Percentiles rank a stretch among this genome's conserved stretches.
Evolutionary conservation across 2,888 invertebrate species (phyloP).

Genomic region (Melinaea menophilus): DNA sequence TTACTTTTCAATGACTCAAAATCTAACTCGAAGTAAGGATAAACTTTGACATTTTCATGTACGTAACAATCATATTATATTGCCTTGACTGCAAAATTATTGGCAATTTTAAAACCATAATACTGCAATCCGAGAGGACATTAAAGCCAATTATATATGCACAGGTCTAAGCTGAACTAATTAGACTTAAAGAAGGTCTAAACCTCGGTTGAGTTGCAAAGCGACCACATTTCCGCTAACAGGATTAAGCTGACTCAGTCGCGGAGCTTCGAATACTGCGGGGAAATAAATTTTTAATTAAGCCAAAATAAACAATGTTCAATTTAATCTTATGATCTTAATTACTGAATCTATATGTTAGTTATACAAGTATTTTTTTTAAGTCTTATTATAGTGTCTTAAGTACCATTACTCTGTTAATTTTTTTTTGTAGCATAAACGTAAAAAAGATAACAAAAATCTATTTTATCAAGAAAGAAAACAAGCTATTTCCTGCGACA

Average conservation of each 20-base stretch:
- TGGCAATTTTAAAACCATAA: neutral
- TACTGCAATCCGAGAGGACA: neutral
- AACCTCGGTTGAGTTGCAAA: slow-evolving; percentile 18
- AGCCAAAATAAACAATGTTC: slow-evolving; percentile 10
- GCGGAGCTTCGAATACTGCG: slow-evolving; percentile 16
- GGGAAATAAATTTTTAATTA: slow-evolving; percentile 22
- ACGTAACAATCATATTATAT: too few relatives aligned
- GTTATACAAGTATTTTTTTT: too few relatives aligned
- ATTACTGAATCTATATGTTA: too few relatives aligned
- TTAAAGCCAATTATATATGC: slow-evolving; percentile 14
- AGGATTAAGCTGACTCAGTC: slow-evolving; percentile 18
- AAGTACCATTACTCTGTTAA: too few relatives aligned
- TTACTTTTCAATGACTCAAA: too few relatives aligned
- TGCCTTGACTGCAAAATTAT: too few relatives aligned
- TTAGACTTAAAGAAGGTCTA: slow-evolving; percentile 29
- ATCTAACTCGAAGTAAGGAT: too few relatives aligned
- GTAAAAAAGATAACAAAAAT: neutral
- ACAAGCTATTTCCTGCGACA: too few relatives aligned
- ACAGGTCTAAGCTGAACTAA: slow-evolving; percentile 20
- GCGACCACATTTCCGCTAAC: slow-evolving; percentile 21
- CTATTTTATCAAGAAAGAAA: too few relatives aligned
- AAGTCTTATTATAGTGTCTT: too few relatives aligned
- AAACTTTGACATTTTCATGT: too few relatives aligned
- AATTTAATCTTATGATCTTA: too few relatives aligned
- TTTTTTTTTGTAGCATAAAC: neutral